Evolutionary conservation across 2,888 invertebrate genomes (phyloP).

Genomic region (Agrotis ipsilon): DNA sequence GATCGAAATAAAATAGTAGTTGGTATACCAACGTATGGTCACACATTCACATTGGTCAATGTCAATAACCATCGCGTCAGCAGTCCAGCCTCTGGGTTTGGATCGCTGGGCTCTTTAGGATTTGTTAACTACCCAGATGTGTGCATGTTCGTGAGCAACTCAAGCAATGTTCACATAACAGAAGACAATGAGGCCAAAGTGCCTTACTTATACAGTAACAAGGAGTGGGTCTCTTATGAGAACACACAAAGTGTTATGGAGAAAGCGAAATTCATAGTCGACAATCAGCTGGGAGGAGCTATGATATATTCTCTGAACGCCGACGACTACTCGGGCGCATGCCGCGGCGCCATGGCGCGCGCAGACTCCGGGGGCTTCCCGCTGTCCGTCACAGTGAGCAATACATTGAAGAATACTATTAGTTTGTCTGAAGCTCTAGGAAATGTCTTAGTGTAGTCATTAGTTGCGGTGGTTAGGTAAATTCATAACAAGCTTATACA

Average conservation of each 20-base stretch:
- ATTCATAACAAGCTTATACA: not conserved
- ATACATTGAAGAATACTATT: slow-evolving; percentile 62
- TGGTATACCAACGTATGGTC: slow-evolving; percentile 97
- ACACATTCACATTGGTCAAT: slow-evolving; percentile 94
- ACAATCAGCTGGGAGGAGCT: slow-evolving; percentile 93
- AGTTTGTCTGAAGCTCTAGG: slow-evolving; percentile 6
- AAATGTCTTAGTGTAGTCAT: slow-evolving; percentile 4
- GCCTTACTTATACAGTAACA: slow-evolving; percentile 93
- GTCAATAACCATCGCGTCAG: slow-evolving; percentile 92
- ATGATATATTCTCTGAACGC: slow-evolving; percentile 96
- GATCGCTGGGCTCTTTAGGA: slow-evolving; percentile 93
- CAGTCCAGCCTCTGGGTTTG: slow-evolving; percentile 94
- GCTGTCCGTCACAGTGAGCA: slow-evolving; percentile 73
- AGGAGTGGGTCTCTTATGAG: slow-evolving; percentile 97
- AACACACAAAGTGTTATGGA: slow-evolving; percentile 93
- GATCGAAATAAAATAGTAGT: slow-evolving; percentile 94
- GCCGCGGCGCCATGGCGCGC: slow-evolving; percentile 73
- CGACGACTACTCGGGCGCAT: slow-evolving; percentile 94
- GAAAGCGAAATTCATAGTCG: slow-evolving; percentile 93
- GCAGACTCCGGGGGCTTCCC: slow-evolving; percentile 65
- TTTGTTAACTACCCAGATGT: slow-evolving; percentile 94
- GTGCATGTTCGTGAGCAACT: slow-evolving; percentile 92
- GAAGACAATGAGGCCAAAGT: slow-evolving; percentile 94
- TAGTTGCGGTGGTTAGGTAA: slow-evolving; percentile 7
- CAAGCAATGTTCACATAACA: slow-evolving; percentile 83